Evolutionary conservation across 2,113 vertebrate genomes (phyloP), one percentile per base, ranked within the genome.

Genomic region (Microcebus tavaratra): DNA sequence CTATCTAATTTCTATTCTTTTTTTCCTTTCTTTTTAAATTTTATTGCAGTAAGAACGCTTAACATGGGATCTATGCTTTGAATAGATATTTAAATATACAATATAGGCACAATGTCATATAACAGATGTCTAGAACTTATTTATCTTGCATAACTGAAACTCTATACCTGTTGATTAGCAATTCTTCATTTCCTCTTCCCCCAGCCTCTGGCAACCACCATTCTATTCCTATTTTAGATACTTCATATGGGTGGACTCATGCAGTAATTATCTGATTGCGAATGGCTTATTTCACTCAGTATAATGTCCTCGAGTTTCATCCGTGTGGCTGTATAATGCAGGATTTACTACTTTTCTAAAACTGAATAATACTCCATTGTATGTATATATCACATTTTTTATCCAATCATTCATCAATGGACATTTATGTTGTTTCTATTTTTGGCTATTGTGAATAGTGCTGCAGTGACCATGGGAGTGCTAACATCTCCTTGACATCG

Each of bases 1-100:
- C 53, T 87, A 79, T n/a, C n/a, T 95, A 83, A 73, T 80, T 83
- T 72, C 27, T 78, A 87, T 48, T 88, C 31, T 72, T 89, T 93
- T 88, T 18, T 50, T 31, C 63, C 27, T 48, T 78, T 45, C 39
- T 34, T 72, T 59, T n/a, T 31, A 81, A 42, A 81, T 15, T 36
- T 6, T 50, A 57, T 48, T 87, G 29, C 34, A 34, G 4, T 48
- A 68, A 80, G 20, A 61, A 81, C 3, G 25, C 31, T 48, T 61
- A 72, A 31, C 13, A 50, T 80, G 25, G 36, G n/a, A 75, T 75
- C 53, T 39, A 61, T 4, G 31, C 12, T 65, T 27, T 36, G 36
- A 85, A 50, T 23, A 81, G 76, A 39, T 67, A 81, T 78, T 94
- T 50, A 93, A 72, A 2, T 23, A 70, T 63, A 8, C 8, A 59